A percentile compares a stretch with the other conserved stretches of the same genome.
Evolutionary conservation across 1,140 invertebrate species (phyloP).

Genomic region (Anastatus disparis): DNA sequence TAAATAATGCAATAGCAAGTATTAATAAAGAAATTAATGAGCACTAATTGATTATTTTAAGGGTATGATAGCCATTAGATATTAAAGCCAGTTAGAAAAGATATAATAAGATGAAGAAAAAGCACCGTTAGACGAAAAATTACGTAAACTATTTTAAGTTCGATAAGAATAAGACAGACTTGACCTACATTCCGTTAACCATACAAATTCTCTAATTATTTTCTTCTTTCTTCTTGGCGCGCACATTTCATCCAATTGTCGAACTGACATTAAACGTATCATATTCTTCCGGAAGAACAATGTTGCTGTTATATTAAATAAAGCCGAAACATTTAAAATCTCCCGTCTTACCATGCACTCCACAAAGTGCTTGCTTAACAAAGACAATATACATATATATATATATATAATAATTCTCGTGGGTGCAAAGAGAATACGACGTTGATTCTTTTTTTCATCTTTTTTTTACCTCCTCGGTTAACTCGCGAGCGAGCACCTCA

Average conservation of each 20-base stretch:
- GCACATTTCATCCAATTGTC: not conserved
- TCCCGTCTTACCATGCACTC: too few species aligned
- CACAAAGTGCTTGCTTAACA: not conserved
- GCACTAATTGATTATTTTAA: too few species aligned
- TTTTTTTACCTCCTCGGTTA: not conserved
- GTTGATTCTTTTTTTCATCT: not conserved
- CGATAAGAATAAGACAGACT: constrained; percentile 19
- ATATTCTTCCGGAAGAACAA: constrained; percentile 6
- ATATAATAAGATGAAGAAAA: constrained; percentile 11
- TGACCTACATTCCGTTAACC: constrained; percentile 22
- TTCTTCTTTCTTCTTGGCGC: too few species aligned
- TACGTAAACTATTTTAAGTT: not conserved
- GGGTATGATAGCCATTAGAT: too few species aligned
- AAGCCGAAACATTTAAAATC: too few species aligned
- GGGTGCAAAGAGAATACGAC: not conserved
- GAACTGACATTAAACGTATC: not conserved
- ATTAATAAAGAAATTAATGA: too few species aligned
- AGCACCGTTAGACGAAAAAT: not conserved
- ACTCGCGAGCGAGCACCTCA: not conserved
- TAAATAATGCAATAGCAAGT: too few species aligned
- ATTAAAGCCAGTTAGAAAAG: too few species aligned
- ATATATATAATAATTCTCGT: too few species aligned
- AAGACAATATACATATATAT: not conserved
- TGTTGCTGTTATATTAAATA: not conserved
- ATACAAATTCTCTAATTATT: constrained; percentile 16